Percentiles rank a stretch among this genome's conserved stretches.
Evolutionary conservation across 2,888 invertebrate species (phyloP).

Genomic region (Eudemis profundana): DNA sequence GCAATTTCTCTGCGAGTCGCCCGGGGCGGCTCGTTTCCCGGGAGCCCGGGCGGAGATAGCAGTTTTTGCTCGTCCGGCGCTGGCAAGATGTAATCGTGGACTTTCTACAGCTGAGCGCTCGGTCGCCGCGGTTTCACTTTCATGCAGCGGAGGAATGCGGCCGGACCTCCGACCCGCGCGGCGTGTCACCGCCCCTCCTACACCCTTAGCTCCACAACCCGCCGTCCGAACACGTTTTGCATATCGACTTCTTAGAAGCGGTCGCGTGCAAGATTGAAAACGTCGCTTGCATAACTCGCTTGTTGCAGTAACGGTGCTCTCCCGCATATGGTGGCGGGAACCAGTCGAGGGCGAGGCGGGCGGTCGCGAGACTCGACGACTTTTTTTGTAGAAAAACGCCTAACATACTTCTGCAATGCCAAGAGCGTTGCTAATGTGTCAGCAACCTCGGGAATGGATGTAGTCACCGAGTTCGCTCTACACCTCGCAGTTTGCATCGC

Average conservation of each 20-base stretch:
- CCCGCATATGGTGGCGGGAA: conserved; percentile 48
- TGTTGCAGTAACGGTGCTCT: conserved; percentile 59
- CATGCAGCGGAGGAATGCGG: conserved; percentile 81
- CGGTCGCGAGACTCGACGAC: conserved; percentile 22
- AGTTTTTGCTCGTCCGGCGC: conserved; percentile 78
- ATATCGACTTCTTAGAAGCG: conserved; percentile 57
- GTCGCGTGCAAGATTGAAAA: conserved; percentile 51
- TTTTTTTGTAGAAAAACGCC: conserved; percentile 40
- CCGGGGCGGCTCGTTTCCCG: conserved; percentile 76
- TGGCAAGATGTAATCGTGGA: conserved; percentile 79
- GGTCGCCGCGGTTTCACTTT: conserved; percentile 81
- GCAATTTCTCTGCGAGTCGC: conserved; percentile 71
- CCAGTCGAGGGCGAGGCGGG: conserved; percentile 48
- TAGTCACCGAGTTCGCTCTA: conserved; percentile 9
- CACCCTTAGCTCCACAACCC: conserved; percentile 40
- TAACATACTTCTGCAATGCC: conserved; percentile 38
- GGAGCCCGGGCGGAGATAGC: conserved; percentile 72
- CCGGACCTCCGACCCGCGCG: conserved; percentile 81
- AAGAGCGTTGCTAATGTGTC: conserved; percentile 36
- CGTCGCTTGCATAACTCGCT: conserved; percentile 56
- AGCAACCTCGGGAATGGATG: conserved; percentile 17
- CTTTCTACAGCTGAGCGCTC: conserved; percentile 81
- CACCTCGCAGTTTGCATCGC: conserved; percentile 17
- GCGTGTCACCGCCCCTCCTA: conserved; percentile 59
- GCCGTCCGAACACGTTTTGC: conserved; percentile 55